These are phyloP conservation scores for Caenorhabditis afra DNA, from an alignment of 2,888 invertebrate species.

Conservation along the genomic window DNA sequence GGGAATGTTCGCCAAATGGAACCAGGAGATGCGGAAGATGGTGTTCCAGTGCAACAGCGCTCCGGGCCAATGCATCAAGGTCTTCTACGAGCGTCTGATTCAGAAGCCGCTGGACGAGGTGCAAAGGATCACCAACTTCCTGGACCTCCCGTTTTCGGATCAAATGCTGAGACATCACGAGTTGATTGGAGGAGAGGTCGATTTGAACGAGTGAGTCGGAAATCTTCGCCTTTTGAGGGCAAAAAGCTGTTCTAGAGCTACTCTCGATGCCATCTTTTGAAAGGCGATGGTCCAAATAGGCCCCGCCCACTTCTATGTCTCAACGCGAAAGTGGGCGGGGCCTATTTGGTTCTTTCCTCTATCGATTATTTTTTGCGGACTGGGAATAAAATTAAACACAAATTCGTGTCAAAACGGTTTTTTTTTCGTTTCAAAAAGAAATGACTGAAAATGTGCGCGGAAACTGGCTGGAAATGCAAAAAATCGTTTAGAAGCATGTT, in stretches of 20 bases:
- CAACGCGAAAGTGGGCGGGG: too few species aligned
- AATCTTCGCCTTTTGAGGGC: background rate
- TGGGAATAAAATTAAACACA: too few species aligned
- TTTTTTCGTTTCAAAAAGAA: too few species aligned
- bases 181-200: constrained; percentile 60
- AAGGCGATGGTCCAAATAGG: too few species aligned
- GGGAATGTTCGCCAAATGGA: constrained; percentile 95
- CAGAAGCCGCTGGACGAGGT: constrained; percentile 92
- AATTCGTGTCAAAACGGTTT: too few species aligned
- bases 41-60: constrained; percentile 87
- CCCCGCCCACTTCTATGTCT: too few species aligned
- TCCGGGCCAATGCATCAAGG: constrained; percentile 57
- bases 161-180: constrained; percentile 81
- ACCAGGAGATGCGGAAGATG: constrained; percentile 87
- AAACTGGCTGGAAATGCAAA: too few species aligned
- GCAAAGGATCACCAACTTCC: constrained; percentile 89
- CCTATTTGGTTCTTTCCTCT: too few species aligned
- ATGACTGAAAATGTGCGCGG: too few species aligned
- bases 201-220: constrained; percentile 86
- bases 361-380: too few species aligned
- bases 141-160: constrained; percentile 93
- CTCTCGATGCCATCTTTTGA: too few species aligned
- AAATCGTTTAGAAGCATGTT: too few species aligned
- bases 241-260: background rate
- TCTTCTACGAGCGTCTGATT: constrained; percentile 96